Conservation (phyloP, 2,797 vertebrate species). For the Squalus acanthias region DNA sequence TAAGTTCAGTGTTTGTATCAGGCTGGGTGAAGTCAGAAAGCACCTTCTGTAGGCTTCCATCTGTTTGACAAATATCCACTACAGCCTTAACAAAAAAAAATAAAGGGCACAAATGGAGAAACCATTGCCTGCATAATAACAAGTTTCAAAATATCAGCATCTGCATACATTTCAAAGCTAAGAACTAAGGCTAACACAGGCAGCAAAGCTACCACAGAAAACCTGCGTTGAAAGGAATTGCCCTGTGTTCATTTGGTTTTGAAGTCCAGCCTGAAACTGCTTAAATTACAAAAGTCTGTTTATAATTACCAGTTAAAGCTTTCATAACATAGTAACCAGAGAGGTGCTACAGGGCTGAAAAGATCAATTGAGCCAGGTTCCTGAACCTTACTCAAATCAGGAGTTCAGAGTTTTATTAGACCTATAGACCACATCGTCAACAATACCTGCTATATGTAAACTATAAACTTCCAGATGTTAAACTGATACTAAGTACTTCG, state of each 20-base stretch:
- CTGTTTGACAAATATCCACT: neutral
- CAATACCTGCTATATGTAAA: neutral
- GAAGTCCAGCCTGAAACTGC: neutral
- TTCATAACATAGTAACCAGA: neutral
- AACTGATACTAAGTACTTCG: neutral
- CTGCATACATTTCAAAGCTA: neutral
- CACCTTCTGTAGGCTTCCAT: neutral
- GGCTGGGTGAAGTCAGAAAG: neutral
- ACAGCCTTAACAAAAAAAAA: neutral
- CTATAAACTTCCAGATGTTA: constrained; percentile 18
- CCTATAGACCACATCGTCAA: neutral
- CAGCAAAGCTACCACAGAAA: neutral
- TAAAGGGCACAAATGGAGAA: neutral
- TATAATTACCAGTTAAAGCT: constrained; percentile 13
- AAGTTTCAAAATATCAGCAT: neutral
- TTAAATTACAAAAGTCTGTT: neutral
- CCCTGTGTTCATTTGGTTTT: neutral
- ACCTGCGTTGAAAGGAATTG: neutral
- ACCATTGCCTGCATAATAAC: neutral
- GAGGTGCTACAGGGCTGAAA: neutral
- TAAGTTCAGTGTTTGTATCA: neutral
- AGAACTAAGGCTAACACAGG: neutral
- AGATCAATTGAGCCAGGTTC: neutral
- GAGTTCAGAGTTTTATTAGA: constrained; percentile 4
- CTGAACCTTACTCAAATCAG: neutral